phyloP scores from a whole-genome alignment of 2,888 invertebrate genomes.

The Ferrisia virgata region DNA sequence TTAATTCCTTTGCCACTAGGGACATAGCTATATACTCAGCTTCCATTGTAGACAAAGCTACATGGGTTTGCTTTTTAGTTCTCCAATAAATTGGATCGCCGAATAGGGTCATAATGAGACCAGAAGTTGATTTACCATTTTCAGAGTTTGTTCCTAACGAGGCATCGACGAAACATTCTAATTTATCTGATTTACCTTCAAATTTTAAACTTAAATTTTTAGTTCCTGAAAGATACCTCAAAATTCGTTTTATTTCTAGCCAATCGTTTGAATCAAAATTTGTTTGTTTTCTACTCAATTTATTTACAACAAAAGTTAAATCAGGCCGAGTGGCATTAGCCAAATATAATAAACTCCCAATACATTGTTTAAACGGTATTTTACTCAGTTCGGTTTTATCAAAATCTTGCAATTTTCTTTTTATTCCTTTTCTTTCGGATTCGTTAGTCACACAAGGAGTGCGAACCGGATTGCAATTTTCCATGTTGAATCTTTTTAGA shows the following conservation, averaged over 20 bases:
- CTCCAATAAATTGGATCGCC: slow-evolving; percentile 49
- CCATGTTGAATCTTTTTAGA: neutral
- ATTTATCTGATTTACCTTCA: neutral
- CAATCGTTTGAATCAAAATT: too few relatives aligned
- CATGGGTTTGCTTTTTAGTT: slow-evolving; percentile 11
- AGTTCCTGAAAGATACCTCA: neutral
- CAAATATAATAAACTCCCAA: neutral
- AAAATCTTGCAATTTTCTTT: neutral
- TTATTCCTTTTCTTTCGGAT: neutral
- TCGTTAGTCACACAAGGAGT: neutral
- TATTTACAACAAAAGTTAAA: neutral
- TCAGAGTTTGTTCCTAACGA: neutral
- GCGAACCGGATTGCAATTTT: neutral
- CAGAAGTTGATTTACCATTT: slow-evolving; percentile 49
- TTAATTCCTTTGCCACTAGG: slow-evolving; percentile 49
- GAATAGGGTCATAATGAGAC: slow-evolving; percentile 48
- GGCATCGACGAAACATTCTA: too few relatives aligned
- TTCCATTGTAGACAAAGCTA: slow-evolving; percentile 49
- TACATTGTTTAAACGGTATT: neutral
- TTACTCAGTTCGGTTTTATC: neutral
- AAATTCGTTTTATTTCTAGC: neutral
- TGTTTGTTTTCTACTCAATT: too few relatives aligned
- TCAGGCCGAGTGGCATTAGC: neutral
- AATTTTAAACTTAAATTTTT: neutral
- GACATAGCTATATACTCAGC: slow-evolving; percentile 51